phyloP scores from a whole-genome alignment of 2,113 vertebrate genomes.

The Zosterops lateralis region DNA sequence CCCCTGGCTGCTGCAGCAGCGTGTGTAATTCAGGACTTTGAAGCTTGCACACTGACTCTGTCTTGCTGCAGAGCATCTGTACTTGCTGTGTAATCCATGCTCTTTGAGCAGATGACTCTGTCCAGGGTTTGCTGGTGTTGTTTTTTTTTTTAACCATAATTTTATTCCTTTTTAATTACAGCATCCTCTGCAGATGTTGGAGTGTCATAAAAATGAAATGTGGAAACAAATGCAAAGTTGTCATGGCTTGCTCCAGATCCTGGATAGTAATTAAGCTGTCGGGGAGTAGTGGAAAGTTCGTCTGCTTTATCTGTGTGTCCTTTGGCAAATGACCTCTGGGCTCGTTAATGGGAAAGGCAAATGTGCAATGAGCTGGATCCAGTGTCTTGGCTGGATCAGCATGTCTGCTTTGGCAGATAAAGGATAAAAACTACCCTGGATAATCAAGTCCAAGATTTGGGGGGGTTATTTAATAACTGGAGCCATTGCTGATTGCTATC shows the following conservation, averaged over 20 bases:
- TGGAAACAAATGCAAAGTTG: background rate
- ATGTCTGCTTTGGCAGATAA: background rate
- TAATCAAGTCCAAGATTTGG: background rate
- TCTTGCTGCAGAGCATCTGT: background rate
- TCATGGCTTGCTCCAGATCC: background rate
- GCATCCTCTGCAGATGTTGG: conserved; percentile 38
- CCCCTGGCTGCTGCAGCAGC: background rate
- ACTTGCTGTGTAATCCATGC: background rate
- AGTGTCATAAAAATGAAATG: background rate
- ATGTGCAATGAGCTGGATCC: background rate
- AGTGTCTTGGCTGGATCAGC: background rate
- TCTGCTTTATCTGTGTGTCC: background rate
- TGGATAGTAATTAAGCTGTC: background rate
- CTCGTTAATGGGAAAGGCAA: background rate
- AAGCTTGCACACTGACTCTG: background rate
- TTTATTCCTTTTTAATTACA: conserved; percentile 38
- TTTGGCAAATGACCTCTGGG: background rate
- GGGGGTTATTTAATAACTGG: background rate
- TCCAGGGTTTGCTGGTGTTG: background rate
- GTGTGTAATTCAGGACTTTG: background rate
- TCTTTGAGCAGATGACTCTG: background rate
- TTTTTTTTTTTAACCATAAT: background rate
- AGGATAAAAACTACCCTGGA: background rate
- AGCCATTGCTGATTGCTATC: background rate
- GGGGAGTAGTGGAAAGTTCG: background rate